Evolutionary conservation across 1,140 invertebrate genomes (phyloP), one percentile per base, ranked within the genome.

Genomic region (Eciton burchellii): DNA sequence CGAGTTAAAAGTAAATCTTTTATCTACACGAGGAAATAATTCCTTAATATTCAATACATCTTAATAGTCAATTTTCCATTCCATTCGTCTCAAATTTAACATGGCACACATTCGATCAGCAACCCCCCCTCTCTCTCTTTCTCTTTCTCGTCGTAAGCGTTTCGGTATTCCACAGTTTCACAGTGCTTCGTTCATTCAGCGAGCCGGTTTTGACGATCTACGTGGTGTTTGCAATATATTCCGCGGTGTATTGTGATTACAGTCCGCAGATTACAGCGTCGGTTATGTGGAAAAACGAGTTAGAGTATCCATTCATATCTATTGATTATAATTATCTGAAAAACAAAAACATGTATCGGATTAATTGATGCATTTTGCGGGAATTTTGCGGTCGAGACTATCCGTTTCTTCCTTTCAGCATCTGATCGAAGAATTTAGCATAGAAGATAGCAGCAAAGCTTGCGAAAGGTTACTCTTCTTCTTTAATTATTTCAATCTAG

Each of bases 401-500:
- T 52, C 59, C 35, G 45, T 52, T 65, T 65, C 45, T 63, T 26
- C 35, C 19, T 19, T 65, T 65, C 41, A n/a, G n/a, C n/a, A n/a
- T n/a, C n/a, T n/a, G n/a, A n/a, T n/a, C n/a, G n/a, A n/a, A n/a
- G n/a, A n/a, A n/a, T n/a, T n/a, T n/a, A n/a, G n/a, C n/a, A n/a
- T n/a, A n/a, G n/a, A n/a, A n/a, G n/a, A n/a, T n/a, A n/a, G 45
- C 52, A 76, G 59, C 19, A 21, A 29, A 41, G 26, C 62, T 41
- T 35, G 72, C 26, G 16, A 63, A 66, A 70, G 49, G n/a, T 70
- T 68, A 45, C 56, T n/a, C n/a, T n/a, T n/a, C n/a, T n/a, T n/a
- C n/a, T n/a, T n/a, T n/a, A n/a, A n/a, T n/a, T n/a, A n/a, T n/a
- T n/a, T n/a, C n/a, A n/a, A n/a, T n/a, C n/a, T n/a, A n/a, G n/a